These are phyloP conservation scores for Drosophila atripex DNA, from an alignment of 2,888 invertebrate genomes.

Conservation along the genomic window DNA sequence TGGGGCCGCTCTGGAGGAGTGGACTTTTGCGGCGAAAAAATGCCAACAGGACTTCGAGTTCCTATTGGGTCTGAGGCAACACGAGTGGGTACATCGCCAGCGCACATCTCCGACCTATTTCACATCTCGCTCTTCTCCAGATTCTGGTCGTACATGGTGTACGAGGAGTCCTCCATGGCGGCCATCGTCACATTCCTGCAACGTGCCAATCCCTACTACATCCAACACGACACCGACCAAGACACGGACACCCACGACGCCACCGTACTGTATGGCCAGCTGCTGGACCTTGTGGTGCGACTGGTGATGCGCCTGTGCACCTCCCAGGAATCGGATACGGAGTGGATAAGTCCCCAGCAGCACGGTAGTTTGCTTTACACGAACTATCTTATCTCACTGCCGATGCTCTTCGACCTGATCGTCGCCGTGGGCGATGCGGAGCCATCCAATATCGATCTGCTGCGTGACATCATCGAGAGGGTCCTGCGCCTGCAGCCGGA, in stretches of 20 bases:
- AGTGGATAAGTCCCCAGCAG: conserved; percentile 87
- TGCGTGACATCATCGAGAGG: conserved; percentile 87
- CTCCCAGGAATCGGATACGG: conserved; percentile 89
- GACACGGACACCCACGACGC: conserved; percentile 81
- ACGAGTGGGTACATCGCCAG: conserved; percentile 81
- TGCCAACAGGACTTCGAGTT: conserved; percentile 88
- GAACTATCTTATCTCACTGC: conserved; percentile 92
- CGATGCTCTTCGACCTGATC: conserved; percentile 91
- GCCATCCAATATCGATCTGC: conserved; percentile 85
- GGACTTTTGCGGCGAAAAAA: conserved; percentile 87
- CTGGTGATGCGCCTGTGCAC: conserved; percentile 91
- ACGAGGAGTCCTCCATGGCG: conserved; percentile 87
- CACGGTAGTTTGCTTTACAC: conserved; percentile 90
- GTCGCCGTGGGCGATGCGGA: conserved; percentile 89
- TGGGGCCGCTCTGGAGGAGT: conserved; percentile 87
- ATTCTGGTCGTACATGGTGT: conserved; percentile 90
- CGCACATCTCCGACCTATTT: too few relatives aligned
- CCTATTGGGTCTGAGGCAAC: conserved; percentile 88
- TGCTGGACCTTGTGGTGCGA: conserved; percentile 88
- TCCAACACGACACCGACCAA: neutral
- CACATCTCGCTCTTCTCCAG: conserved; percentile 79
- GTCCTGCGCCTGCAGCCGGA: conserved; percentile 86
- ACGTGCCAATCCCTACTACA: conserved; percentile 89
- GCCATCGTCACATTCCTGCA: conserved; percentile 89
- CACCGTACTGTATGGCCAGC: conserved; percentile 85